These are phyloP conservation scores for Martes flavigula DNA, from an alignment of 2,797 vertebrate species.

Conservation along the genomic window DNA sequence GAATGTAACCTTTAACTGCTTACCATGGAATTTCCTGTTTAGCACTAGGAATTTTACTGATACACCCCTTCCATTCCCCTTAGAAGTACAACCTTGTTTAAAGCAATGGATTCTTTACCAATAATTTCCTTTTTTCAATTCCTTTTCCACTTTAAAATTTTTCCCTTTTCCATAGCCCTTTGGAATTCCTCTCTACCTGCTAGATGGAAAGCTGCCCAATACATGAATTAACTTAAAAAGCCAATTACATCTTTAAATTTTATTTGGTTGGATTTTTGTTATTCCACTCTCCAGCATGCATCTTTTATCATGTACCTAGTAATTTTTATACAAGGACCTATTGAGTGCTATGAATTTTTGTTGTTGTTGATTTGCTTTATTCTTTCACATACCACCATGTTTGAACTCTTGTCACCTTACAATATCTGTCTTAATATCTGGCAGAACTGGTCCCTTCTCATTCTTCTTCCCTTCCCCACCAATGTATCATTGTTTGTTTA, in stretches of 20 bases:
- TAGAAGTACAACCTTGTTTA: not conserved
- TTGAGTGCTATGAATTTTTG: not conserved
- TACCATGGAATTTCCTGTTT: not conserved
- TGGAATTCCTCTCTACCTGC: not conserved
- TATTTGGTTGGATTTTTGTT: not conserved
- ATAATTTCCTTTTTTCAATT: not conserved
- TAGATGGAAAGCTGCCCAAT: not conserved
- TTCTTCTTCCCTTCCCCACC: not conserved
- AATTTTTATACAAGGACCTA: not conserved
- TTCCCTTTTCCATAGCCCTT: not conserved
- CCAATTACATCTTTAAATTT: not conserved
- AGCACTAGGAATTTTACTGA: not conserved
- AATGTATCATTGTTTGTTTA: not conserved
- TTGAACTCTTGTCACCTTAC: not conserved
- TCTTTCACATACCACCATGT: not conserved
- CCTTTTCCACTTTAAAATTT: not conserved
- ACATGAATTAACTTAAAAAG: not conserved
- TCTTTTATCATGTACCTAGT: not conserved
- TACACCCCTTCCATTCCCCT: not conserved
- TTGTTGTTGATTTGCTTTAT: constrained; percentile 8
- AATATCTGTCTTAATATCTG: not conserved
- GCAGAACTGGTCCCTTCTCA: not conserved
- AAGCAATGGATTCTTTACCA: not conserved
- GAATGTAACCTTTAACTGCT: not conserved
- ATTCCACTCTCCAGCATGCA: not conserved